Conservation (phyloP, 2,113 vertebrate species). For the Maylandia zebra region DNA sequence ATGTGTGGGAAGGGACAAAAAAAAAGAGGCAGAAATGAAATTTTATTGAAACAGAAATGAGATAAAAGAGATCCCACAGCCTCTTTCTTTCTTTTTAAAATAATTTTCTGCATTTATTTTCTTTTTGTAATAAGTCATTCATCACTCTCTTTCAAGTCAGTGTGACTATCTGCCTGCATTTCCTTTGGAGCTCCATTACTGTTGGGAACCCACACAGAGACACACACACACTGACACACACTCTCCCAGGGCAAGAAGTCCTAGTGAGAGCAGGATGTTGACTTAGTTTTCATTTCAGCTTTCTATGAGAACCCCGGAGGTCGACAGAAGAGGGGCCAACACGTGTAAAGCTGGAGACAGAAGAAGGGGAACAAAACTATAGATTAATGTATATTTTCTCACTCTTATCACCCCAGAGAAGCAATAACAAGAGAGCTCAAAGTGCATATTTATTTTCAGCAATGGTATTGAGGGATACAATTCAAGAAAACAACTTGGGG, state of each 20-base stretch:
- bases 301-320: constrained; percentile 21
- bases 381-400: background rate
- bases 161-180: background rate
- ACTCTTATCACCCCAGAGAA: background rate
- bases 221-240: background rate
- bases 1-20: background rate
- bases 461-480: background rate
- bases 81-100: background rate
- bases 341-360: constrained; percentile 9
- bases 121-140: constrained; percentile 5
- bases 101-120: background rate
- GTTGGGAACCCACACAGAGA: background rate
- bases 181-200: background rate
- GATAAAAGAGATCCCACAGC: background rate
- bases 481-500: background rate
- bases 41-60: background rate
- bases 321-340: constrained; percentile 3
- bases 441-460: background rate
- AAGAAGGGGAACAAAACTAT: background rate
- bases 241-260: constrained; percentile 34
- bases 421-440: background rate
- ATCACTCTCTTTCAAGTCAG: background rate
- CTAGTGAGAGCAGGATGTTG: constrained; percentile 60
- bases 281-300: constrained; percentile 56
- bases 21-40: background rate